A percentile compares a stretch with the other conserved stretches of the same genome.
These are phyloP conservation scores for Conistra vaccinii DNA, from an alignment of 2,888 invertebrate genomes.

Conservation along the genomic window DNA sequence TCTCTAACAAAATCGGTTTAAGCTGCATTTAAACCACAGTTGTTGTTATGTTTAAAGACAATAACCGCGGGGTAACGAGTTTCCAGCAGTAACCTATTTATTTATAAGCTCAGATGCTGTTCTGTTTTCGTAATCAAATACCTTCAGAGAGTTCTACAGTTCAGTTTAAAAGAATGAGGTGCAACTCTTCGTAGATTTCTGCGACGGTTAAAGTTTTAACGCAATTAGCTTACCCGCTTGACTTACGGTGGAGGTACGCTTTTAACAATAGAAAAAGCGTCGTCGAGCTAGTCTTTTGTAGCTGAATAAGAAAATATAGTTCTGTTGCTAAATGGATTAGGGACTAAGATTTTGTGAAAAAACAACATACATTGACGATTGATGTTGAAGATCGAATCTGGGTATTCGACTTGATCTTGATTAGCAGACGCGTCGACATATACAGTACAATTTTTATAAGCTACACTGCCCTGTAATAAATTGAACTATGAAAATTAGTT, in stretches of 20 bases:
- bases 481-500: no score
- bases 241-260: slow-evolving; percentile 13
- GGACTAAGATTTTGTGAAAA: background rate
- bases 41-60: slow-evolving; percentile 1
- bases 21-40: background rate
- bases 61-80: background rate
- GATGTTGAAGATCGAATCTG: no score
- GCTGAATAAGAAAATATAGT: background rate
- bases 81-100: slow-evolving; percentile 1
- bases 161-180: slow-evolving; percentile 17
- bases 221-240: slow-evolving; percentile 44
- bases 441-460: no score
- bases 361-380: background rate
- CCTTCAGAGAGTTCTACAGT: background rate
- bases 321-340: background rate
- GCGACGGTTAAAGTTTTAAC: slow-evolving; percentile 42
- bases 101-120: background rate
- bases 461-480: no score
- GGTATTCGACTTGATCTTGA: no score
- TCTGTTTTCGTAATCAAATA: slow-evolving; percentile 34
- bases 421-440: no score
- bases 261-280: slow-evolving; percentile 16
- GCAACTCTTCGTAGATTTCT: slow-evolving; percentile 12
- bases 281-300: background rate
- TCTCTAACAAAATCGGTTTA: background rate